Base-by-base conservation (phyloP, 2,113 vertebrate species). In the Brachyhypopomus occidentalis region DNA sequence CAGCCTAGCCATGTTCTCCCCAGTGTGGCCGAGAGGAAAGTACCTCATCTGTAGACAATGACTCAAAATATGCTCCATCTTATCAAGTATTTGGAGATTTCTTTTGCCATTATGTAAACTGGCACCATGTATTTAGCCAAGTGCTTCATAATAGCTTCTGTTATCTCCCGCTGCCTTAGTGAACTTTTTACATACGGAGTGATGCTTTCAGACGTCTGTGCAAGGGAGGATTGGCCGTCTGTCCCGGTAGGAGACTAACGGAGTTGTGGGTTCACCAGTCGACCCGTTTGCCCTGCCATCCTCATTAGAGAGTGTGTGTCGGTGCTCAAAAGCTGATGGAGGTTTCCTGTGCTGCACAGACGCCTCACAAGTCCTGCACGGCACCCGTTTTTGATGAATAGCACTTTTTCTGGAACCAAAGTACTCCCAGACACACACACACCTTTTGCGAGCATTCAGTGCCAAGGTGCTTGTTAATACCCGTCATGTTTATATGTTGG, bases 71-170 rank as follows among this genome's bases (percentile, higher is more conserved):
- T 30, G 30, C 5, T 41, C 5, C 5, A 2, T 41, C 9, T 41
- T 41, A 41, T 7, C 9, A 41, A 41, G 41, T 41, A 41, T 41
- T 41, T 41, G 41, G 41, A 41, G 41, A 41, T 9, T 41, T 41
- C 41, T 41, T 41, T 70, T 7, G 17, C 17, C 67, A 41, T 17
- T 20, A 19, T 70, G 34, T 70, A 59, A 59, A 59, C 7, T n/a
- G 56, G 56, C 19, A 59, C 56, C 56, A 56, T 12, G 55, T 56
- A 14, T 59, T 59, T 20, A 17, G 56, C 56, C 16, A 59, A n/a
- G 56, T 59, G n/a, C 19, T 70, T 70, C 34, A 34, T n/a, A n/a
- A 70, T n/a, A n/a, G 67, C 67, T 2, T 70, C 34, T n/a, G 34
- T 71, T 41, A 71, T 45, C 38, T 41, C 19, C 9, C 6, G 69